Evolutionary conservation across 2,888 invertebrate species (phyloP), one percentile per base, ranked within the genome.

Genomic region (Strigamia transsilvanica): DNA sequence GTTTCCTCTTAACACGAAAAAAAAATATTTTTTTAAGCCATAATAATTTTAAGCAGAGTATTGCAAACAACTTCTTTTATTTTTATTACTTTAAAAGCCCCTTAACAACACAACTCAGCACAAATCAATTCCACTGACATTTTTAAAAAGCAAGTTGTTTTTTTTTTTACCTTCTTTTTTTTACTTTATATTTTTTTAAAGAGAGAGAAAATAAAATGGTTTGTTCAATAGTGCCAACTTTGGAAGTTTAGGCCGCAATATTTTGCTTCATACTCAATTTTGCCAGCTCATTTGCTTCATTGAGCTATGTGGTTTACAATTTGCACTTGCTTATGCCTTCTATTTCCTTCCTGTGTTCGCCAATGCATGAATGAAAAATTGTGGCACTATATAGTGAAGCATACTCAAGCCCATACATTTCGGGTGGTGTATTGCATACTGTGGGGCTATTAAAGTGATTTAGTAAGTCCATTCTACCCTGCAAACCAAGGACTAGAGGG

Each of bases 291-390:
- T 66, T 66, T 66, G 61, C 61, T 66, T 66, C 61, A 66, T 66
- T 66, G 61, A 66, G 61, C 61, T 66, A 66, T 66, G 61, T 66
- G 61, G 61, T 66, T 66, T 66, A 66, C 61, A 66, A 23, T 66
- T 66, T 66, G 61, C 61, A 66, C 61, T 66, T 66, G 61, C 61
- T 66, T 66, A 66, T 66, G 61, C 61, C 61, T 66, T 66, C 61
- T 23, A 66, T 66, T 66, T 66, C 61, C 61, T 66, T 66, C 61
- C 61, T 66, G 61, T 66, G 61, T 21, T 66, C 61, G 61, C 61
- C 61, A 66, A 66, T 66, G 61, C 61, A 66, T 66, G 61, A 66
- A 66, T 66, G 61, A 66, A 66, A 66, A 66, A 66, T 66, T 66
- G 61, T 66, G 23, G 21, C 61, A 23, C 61, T 66, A 66, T 23